Evolutionary conservation across 2,797 vertebrate species (phyloP), one percentile per base, ranked within the genome.

Genomic region (Myioborus melanocephalus): DNA sequence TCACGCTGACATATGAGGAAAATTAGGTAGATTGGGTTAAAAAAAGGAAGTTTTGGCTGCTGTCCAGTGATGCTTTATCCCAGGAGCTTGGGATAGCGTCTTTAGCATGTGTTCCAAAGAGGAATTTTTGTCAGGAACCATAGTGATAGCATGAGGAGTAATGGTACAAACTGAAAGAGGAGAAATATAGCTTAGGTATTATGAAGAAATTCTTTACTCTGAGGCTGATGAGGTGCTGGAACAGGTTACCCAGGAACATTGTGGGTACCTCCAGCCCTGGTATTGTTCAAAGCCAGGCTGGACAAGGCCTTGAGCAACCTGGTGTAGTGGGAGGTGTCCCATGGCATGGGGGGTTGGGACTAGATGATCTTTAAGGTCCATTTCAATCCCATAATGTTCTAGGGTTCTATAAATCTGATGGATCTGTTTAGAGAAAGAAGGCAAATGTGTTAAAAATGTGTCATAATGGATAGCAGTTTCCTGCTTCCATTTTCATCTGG

Each of bases 281-380:
- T 19, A 37, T 16, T 46, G 28, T 69, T 77, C 63, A 46, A n/a
- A n/a, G 46, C n/a, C n/a, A 39, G n/a, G 12, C 16, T 76, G 46
- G 23, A n/a, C 46, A 60, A 68, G 9, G 23, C 53, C 39, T 39
- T 68, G 71, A 46, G 63, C n/a, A n/a, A 4, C 10, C 7, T 11
- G 28, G 13, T 68, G 15, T 46, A 28, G 15, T 28, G 44, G n/a
- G 53, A 59, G 46, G 13, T 53, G 20, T 59, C 39, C 55, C 28
- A 17, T 46, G 46, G n/a, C 28, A 5, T 8, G 3, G 3, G 13
- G 6, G 4, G 0, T 14, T 53, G 34, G n/a, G 28, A 24, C 28
- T 24, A 2, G 7, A 6, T 77, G 24, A 12, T 46, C 28, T 34
- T 69, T 34, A 39, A 60, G 10, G 28, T 69, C 34, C 13, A 4